These are phyloP conservation scores for Vannuccia rotundouncinata DNA, from an alignment of 2,888 invertebrate species.

Conservation along the genomic window DNA sequence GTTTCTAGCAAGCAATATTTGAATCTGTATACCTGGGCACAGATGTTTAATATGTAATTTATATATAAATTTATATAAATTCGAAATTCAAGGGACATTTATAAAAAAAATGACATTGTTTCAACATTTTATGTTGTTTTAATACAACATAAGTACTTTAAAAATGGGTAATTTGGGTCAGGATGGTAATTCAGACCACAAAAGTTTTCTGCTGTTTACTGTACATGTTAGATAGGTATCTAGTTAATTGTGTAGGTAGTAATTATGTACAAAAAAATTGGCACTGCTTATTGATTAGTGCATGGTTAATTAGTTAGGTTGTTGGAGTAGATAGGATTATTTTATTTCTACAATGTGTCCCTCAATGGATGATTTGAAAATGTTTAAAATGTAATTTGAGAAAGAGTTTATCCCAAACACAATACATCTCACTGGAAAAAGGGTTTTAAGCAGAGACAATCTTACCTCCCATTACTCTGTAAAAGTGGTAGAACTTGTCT, in stretches of 20 bases:
- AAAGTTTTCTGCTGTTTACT: background rate
- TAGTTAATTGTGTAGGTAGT: background rate
- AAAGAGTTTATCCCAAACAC: background rate
- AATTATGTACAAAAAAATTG: background rate
- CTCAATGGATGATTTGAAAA: background rate
- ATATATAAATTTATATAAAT: too few relatives aligned
- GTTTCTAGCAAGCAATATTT: too few relatives aligned
- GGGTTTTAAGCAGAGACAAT: background rate
- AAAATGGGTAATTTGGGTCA: background rate
- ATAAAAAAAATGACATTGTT: too few relatives aligned
- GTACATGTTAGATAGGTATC: background rate
- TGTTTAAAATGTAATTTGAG: background rate
- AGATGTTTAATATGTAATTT: too few relatives aligned
- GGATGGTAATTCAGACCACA: background rate
- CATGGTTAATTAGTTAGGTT: background rate
- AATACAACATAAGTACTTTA: too few relatives aligned
- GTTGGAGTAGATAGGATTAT: background rate
- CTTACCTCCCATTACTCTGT: background rate
- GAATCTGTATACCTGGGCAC: too few relatives aligned
- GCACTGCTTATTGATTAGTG: background rate
- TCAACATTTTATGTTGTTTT: too few relatives aligned
- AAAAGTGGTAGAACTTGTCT: background rate
- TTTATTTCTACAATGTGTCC: background rate
- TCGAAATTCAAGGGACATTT: too few relatives aligned
- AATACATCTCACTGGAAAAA: background rate